phyloP scores from a whole-genome alignment of 2,113 vertebrate species.

The Micronycteris hirsuta region DNA sequence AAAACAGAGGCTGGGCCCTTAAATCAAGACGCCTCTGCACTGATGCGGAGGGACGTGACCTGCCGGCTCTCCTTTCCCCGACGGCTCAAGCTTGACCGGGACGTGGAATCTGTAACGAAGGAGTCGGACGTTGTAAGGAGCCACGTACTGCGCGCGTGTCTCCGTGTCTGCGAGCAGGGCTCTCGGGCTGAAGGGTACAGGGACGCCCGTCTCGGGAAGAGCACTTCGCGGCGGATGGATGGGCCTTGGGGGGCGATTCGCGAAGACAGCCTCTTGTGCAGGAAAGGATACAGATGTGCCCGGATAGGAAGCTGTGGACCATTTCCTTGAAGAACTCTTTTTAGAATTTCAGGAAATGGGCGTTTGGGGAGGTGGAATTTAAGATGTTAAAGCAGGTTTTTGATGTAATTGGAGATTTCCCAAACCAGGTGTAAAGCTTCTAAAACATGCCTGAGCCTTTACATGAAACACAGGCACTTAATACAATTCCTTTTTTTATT shows the following conservation, averaged over 20 bases:
- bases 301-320: not conserved
- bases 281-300: not conserved
- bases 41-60: no score
- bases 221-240: not conserved
- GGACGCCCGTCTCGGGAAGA: not conserved
- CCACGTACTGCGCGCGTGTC: no score
- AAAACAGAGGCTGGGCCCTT: not conserved
- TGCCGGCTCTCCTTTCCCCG: no score
- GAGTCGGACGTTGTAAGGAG: no score
- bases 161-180: not conserved
- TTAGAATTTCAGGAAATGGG: not conserved
- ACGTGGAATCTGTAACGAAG: no score
- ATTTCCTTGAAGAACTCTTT: not conserved
- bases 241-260: not conserved
- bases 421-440: not conserved
- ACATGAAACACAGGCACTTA: rapidly evolving
- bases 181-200: not conserved
- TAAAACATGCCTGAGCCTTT: not conserved
- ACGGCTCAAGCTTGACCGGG: no score
- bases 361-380: not conserved
- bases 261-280: not conserved
- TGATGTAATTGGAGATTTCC: not conserved
- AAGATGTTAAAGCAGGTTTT: not conserved
- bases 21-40: no score
- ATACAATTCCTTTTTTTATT: not conserved